A percentile compares a stretch with the other conserved stretches of the same genome.
phyloP scores from a whole-genome alignment of 2,113 vertebrate genomes.

The Gulo gulo region DNA sequence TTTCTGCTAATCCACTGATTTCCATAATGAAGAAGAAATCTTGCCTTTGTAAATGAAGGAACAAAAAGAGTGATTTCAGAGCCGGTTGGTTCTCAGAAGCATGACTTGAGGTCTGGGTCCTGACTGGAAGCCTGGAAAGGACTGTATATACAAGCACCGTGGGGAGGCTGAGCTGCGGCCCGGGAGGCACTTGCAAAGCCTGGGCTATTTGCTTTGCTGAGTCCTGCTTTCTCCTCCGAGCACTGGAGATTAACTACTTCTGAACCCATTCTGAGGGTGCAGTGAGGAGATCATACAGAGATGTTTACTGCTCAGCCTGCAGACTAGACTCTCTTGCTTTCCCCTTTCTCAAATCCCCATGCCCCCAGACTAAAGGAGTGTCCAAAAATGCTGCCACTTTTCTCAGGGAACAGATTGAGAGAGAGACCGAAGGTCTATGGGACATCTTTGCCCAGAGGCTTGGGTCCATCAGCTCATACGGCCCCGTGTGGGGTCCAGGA shows the following conservation, averaged over 20 bases:
- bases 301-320: not conserved
- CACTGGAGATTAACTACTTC: not conserved
- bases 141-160: rapidly evolving
- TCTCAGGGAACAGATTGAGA: not conserved
- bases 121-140: not conserved
- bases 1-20: not conserved
- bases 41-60: not conserved
- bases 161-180: not conserved
- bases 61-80: not conserved
- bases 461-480: not conserved
- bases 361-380: not conserved
- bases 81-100: not conserved
- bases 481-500: not conserved
- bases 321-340: not conserved
- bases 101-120: not conserved
- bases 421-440: too few species aligned
- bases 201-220: not conserved
- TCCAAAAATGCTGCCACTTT: not conserved
- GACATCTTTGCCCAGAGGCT: not conserved
- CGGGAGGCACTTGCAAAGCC: not conserved
- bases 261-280: not conserved
- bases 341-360: not conserved
- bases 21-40: conserved; percentile 1
- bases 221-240: not conserved
- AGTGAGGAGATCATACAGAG: not conserved